Evolutionary conservation across 2,797 vertebrate species (phyloP).

Genomic region (Carapus acus): DNA sequence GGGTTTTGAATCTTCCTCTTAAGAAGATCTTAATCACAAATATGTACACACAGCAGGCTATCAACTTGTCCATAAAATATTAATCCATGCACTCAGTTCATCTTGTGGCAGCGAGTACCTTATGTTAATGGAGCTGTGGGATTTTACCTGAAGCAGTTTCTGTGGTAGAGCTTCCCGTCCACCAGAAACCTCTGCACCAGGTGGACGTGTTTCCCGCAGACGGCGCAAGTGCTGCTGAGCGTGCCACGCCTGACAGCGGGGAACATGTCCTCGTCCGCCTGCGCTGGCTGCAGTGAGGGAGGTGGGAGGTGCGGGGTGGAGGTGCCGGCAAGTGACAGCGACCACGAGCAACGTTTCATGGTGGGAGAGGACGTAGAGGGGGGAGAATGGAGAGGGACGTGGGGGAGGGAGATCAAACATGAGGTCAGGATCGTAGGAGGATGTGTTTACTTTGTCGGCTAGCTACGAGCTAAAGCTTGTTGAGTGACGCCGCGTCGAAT

Average conservation of each 20-base stretch:
- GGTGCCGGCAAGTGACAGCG: slow-evolving; percentile 15
- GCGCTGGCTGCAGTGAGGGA: slow-evolving; percentile 19
- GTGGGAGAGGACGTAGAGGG: slow-evolving; percentile 32
- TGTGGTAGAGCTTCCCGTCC: slow-evolving; percentile 92
- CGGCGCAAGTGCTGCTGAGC: slow-evolving; percentile 77
- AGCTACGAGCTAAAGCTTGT: no score
- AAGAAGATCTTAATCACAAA: no score
- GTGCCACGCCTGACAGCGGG: slow-evolving; percentile 38
- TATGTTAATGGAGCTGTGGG: not conserved
- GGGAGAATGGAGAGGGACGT: slow-evolving; percentile 50
- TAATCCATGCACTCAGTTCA: no score
- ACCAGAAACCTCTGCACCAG: slow-evolving; percentile 92
- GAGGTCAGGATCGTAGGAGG: slow-evolving; percentile 69
- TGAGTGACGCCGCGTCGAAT: no score
- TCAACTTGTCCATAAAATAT: no score
- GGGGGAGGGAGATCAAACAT: slow-evolving; percentile 64
- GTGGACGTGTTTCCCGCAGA: slow-evolving; percentile 90
- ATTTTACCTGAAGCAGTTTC: slow-evolving; percentile 95
- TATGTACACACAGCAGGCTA: no score
- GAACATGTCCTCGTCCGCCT: slow-evolving; percentile 34
- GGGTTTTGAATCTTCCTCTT: no score
- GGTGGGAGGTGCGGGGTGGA: no score
- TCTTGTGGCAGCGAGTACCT: no score
- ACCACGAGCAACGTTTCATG: slow-evolving; percentile 29
- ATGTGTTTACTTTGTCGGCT: no score